These are phyloP conservation scores for Sander vitreus DNA, from an alignment of 2,113 vertebrate genomes.

Conservation along the genomic window DNA sequence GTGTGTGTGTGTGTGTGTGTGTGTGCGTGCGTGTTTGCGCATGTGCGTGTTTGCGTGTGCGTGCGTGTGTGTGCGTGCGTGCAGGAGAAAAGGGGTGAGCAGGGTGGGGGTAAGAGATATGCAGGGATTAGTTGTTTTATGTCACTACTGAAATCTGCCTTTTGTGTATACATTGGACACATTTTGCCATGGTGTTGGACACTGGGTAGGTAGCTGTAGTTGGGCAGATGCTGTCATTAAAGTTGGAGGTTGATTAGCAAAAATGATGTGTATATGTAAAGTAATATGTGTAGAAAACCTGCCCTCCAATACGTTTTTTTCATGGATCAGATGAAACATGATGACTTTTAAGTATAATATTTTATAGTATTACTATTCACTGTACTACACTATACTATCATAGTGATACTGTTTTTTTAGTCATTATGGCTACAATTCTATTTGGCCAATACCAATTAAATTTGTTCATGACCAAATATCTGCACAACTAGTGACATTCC, in stretches of 20 bases:
- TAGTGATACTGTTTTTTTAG: not conserved
- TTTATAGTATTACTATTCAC: not conserved
- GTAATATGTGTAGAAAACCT: not conserved
- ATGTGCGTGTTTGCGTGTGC: conserved; percentile 24
- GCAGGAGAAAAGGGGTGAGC: not conserved
- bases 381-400: not conserved
- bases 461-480: no score
- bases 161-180: conserved; percentile 22
- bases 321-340: not conserved
- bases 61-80: not conserved
- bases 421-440: not conserved
- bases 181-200: not conserved
- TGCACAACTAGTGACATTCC: no score
- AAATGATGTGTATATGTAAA: not conserved
- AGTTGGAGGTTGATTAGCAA: not conserved
- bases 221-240: not conserved
- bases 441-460: not conserved
- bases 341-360: not conserved
- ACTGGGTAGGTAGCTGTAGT: not conserved
- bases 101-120: conserved; percentile 29
- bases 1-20: conserved; percentile 9
- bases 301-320: not conserved
- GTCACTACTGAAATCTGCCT: conserved; percentile 26
- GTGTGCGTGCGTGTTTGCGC: conserved; percentile 46
- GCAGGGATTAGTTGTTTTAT: conserved; percentile 42